Evolutionary conservation across 1,140 invertebrate genomes (phyloP), one percentile per base, ranked within the genome.

Genomic region (Procambarus clarkii): DNA sequence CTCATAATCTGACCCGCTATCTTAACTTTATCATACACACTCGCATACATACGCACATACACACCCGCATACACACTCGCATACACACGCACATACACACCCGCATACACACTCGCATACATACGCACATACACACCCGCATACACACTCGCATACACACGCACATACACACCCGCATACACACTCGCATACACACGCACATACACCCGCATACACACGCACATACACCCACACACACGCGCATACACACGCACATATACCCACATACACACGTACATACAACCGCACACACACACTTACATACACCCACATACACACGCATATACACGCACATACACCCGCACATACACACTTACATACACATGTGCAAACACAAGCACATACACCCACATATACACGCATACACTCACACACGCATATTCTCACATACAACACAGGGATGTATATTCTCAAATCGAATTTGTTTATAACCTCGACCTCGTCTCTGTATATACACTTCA

Each of bases 1-100:
- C 54, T 81, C 24, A 58, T 81, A 81, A 81, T 50, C 48, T 81
- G 21, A 54, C 24, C 48, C 54, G 54, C 46, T 81, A 81, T 81
- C 48, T 21, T 9, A 4, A 21, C 7, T 48, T 24, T 48, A 34
- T 24, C 21, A 50, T 5, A 50, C 78, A 21, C 79, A 7, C 48
- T 54, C 50, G 24, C 79, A 13, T 48, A 64, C 60, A 15, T 18
- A 64, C 50, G 13, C 13, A 54, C n/a, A n/a, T n/a, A n/a, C n/a
- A n/a, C n/a, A n/a, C n/a, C n/a, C n/a, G n/a, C n/a, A n/a, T n/a
- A n/a, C n/a, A n/a, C n/a, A n/a, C n/a, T n/a, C n/a, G n/a, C n/a
- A n/a, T n/a, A n/a, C n/a, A n/a, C n/a, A 54, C 50, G 9, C 50
- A 54, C 3, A 54, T 11, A 54, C 50, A 54, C 50, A 54, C 50